phyloP scores from a whole-genome alignment of 2,797 vertebrate species.

The Myotis myotis region DNA sequence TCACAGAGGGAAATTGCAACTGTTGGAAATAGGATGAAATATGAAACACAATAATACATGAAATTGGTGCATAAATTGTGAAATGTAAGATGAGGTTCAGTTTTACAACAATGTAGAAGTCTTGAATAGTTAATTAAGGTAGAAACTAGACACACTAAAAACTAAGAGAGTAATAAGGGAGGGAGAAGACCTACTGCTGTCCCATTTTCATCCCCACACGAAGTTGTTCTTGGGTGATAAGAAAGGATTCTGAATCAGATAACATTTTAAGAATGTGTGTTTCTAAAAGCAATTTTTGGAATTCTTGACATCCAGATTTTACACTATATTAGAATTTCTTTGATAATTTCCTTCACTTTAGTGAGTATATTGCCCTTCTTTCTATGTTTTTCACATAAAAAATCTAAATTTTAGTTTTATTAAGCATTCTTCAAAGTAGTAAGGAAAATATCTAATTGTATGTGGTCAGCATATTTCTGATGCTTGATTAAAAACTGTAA shows the following conservation, averaged over 20 bases:
- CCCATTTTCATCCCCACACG: not conserved
- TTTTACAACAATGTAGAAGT: not conserved
- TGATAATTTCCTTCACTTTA: constrained; percentile 17
- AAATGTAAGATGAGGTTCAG: not conserved
- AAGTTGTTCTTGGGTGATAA: not conserved
- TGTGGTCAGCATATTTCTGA: constrained; percentile 15
- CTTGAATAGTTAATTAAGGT: not conserved
- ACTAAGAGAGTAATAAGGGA: not conserved
- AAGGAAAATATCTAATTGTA: not conserved
- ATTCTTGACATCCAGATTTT: not conserved
- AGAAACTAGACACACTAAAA: not conserved
- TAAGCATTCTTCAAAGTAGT: not conserved
- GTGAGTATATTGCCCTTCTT: not conserved
- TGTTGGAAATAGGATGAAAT: not conserved
- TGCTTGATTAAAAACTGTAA: not conserved
- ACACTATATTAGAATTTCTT: not conserved
- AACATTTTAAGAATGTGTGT: not conserved
- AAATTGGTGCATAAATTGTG: constrained; percentile 10
- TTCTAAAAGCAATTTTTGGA: not conserved
- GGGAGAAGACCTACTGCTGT: not conserved
- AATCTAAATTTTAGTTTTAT: constrained; percentile 50
- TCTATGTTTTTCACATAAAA: constrained; percentile 10
- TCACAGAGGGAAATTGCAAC: not conserved
- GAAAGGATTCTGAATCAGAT: not conserved
- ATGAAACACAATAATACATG: not conserved